These are phyloP conservation scores for Nephotettix cincticeps DNA, from an alignment of 1,140 invertebrate genomes.

Conservation along the genomic window DNA sequence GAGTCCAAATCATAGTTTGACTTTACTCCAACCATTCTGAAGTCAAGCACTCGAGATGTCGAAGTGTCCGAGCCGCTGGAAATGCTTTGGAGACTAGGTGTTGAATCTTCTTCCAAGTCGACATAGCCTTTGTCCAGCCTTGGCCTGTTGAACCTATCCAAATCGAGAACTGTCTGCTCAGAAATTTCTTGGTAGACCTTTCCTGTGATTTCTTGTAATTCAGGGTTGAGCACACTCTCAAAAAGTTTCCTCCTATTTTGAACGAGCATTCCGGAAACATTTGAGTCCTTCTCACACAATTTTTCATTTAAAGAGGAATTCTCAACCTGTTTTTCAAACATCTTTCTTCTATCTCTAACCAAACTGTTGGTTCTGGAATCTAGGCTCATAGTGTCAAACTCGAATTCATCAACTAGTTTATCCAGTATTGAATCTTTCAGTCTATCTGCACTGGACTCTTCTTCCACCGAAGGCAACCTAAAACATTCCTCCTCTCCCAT, in stretches of 20 bases:
- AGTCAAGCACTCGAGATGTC: not conserved
- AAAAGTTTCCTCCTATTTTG: slow-evolving; percentile 36
- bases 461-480: not conserved
- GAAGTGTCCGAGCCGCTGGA: slow-evolving; percentile 38
- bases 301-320: not conserved
- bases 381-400: not conserved
- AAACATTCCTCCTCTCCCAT: not conserved
- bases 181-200: not conserved
- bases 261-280: slow-evolving; percentile 23
- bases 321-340: slow-evolving; percentile 30
- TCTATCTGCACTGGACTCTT: not conserved
- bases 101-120: slow-evolving; percentile 40
- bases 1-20: slow-evolving; percentile 36
- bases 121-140: slow-evolving; percentile 24
- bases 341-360: slow-evolving; percentile 33
- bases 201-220: not conserved
- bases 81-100: slow-evolving; percentile 41
- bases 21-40: slow-evolving; percentile 13
- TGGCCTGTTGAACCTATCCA: not conserved
- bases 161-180: slow-evolving; percentile 4
- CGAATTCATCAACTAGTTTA: not conserved
- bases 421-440: not conserved
- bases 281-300: not conserved
- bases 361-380: slow-evolving; percentile 29
- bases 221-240: slow-evolving; percentile 20